A percentile compares a stretch with the other conserved stretches of the same genome.
Conservation (phyloP, 2,113 vertebrate species). For the Pterocles burchelli region DNA sequence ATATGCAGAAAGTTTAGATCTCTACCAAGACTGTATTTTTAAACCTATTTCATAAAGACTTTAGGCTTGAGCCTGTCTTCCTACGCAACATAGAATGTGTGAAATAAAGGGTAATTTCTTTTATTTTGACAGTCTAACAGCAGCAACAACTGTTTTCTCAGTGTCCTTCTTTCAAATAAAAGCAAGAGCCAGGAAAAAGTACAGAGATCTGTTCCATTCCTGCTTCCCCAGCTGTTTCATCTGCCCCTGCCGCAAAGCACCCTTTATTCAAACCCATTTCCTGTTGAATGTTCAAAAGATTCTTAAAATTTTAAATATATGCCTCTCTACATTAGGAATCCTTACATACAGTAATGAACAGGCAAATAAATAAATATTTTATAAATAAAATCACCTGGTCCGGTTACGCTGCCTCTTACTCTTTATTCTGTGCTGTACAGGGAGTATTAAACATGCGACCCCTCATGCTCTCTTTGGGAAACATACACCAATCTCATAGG, state of each 20-base stretch:
- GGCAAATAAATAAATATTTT: not conserved
- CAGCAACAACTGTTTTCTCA: not conserved
- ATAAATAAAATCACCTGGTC: not conserved
- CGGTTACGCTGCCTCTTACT: not conserved
- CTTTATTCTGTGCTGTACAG: not conserved
- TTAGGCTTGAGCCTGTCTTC: not conserved
- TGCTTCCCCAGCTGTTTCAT: not conserved
- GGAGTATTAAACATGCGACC: accelerated
- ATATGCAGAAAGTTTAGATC: not conserved
- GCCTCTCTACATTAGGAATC: not conserved
- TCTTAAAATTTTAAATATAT: not conserved
- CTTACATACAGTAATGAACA: not conserved
- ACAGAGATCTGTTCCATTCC: not conserved
- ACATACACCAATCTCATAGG: not conserved
- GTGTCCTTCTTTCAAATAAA: not conserved
- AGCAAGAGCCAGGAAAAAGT: not conserved
- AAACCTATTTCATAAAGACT: not conserved
- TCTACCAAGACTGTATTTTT: not conserved
- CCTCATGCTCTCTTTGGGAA: not conserved
- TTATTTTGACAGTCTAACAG: not conserved
- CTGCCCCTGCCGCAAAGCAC: not conserved
- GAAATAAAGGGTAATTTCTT: not conserved
- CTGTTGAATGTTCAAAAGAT: not conserved
- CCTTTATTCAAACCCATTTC: not conserved
- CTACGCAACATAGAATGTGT: not conserved